A percentile compares a stretch with the other conserved stretches of the same genome.
Evolutionary conservation across 2,797 vertebrate genomes (phyloP).

Genomic region (Zalophus californianus): DNA sequence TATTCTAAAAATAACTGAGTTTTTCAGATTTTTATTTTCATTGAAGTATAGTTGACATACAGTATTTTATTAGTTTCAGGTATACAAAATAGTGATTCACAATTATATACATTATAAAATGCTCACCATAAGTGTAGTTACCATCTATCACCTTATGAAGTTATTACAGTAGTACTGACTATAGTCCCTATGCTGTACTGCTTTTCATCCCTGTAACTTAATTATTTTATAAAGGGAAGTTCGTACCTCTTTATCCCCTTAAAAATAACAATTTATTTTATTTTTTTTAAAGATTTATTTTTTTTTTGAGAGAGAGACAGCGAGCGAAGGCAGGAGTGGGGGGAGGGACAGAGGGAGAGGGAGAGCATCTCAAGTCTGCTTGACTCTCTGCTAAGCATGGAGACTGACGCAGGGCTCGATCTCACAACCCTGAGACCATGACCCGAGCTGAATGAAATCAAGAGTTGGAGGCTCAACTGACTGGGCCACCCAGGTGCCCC

Average conservation of each 20-base stretch:
- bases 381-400: not conserved
- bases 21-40: not conserved
- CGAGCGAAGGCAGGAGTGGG: not conserved
- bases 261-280: conserved; percentile 37
- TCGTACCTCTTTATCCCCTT: not conserved
- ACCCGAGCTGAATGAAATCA: not conserved
- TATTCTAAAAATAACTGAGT: conserved; percentile 9
- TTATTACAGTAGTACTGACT: not conserved
- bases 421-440: not conserved
- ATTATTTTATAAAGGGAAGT: not conserved
- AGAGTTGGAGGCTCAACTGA: not conserved
- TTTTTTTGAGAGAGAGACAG: not conserved
- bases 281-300: not conserved
- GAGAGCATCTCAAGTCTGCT: not conserved
- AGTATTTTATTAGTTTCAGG: not conserved
- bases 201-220: not conserved
- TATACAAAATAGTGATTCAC: not conserved
- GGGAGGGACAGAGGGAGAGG: not conserved
- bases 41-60: not conserved
- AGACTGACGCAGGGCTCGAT: not conserved
- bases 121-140: not conserved
- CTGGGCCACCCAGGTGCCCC: not conserved
- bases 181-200: not conserved
- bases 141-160: not conserved
- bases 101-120: not conserved